These are phyloP conservation scores for Varanus salvator DNA, from an alignment of 2,113 vertebrate genomes.

Conservation along the genomic window DNA sequence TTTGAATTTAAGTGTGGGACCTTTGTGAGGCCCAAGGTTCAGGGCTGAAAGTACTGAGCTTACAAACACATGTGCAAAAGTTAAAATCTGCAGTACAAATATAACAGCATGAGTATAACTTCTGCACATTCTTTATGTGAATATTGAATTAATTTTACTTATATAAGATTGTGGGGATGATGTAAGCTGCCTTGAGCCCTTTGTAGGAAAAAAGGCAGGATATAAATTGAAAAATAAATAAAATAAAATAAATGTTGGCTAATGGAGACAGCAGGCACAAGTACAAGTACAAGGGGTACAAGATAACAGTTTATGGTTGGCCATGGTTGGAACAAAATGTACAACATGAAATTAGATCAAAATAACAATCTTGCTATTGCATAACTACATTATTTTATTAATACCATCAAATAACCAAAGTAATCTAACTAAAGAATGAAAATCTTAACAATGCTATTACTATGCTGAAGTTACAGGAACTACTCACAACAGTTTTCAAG, in stretches of 20 bases:
- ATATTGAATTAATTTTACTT: background rate
- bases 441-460: background rate
- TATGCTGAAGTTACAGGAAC: background rate
- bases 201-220: no score
- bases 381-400: background rate
- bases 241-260: no score
- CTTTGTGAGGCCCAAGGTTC: background rate
- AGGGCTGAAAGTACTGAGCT: background rate
- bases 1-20: background rate
- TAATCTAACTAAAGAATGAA: no score
- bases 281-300: background rate
- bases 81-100: background rate
- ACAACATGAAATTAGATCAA: background rate
- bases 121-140: background rate
- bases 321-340: background rate
- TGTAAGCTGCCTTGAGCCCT: no score
- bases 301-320: background rate
- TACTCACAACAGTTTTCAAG: background rate
- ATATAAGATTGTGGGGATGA: no score
- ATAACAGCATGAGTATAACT: background rate
- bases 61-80: background rate
- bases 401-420: no score
- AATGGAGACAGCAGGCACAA: background rate
- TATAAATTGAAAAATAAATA: no score
- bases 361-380: background rate